Evolutionary conservation across 2,888 invertebrate species (phyloP).

Genomic region (Empis stercorea): DNA sequence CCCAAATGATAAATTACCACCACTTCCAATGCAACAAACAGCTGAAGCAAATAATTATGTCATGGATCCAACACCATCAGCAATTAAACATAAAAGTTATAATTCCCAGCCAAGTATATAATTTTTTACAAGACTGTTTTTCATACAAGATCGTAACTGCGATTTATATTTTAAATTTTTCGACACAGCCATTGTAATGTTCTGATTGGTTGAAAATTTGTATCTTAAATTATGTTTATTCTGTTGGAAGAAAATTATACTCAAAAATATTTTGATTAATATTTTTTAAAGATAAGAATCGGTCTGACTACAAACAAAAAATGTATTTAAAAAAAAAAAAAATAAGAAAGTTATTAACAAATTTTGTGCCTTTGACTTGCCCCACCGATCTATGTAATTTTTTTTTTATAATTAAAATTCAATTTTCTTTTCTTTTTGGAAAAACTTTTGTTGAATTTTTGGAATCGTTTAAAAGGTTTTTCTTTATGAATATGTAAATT

Average conservation of each 20-base stretch:
- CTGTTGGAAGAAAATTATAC: background rate
- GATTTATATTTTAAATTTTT: too few species aligned
- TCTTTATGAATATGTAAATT: too few species aligned
- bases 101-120: constrained; percentile 24
- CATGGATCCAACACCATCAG: constrained; percentile 31
- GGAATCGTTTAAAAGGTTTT: too few species aligned
- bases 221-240: background rate
- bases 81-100: constrained; percentile 31
- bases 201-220: too few species aligned
- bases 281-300: too few species aligned
- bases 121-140: background rate
- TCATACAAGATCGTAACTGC: too few species aligned
- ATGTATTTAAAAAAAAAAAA: background rate
- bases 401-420: too few species aligned
- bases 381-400: background rate
- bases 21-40: constrained; percentile 44
- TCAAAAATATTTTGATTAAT: too few species aligned
- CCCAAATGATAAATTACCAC: constrained; percentile 65
- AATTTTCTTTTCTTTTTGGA: too few species aligned
- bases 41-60: constrained; percentile 63
- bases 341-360: background rate
- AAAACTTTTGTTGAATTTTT: too few species aligned
- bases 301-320: too few species aligned
- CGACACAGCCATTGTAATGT: too few species aligned
- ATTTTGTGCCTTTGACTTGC: background rate